Base-by-base conservation (phyloP, 2,888 invertebrate species). In the Rhagium mordax region DNA sequence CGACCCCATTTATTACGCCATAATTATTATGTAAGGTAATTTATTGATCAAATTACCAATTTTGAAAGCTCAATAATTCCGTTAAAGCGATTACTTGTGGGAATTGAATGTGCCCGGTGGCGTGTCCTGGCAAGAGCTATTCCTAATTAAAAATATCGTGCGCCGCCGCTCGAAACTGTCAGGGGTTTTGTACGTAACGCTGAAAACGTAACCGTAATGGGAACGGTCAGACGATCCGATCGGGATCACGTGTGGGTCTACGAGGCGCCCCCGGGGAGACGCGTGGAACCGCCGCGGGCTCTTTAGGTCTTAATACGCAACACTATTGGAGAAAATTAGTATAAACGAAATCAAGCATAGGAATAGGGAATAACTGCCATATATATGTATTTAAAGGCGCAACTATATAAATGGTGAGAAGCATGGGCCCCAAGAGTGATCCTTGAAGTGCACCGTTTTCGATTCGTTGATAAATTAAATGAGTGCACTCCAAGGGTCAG, bases 111-210 rank as follows among this genome's bases (percentile, higher is more conserved):
- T 41, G 62, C 55, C 59, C 71, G 13, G 33, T 75, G 51, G 75
- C 75, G 75, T 75, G 75, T 41, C 16, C 27, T 16, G 10, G 55
- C 24, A 29, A 20, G 62, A 61, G 65, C 69, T 66, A 55, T 65
- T 65, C 65, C 66, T 75, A 70, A 76, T 76, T 76, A 74, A 70
- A 76, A 76, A 71, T 70, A 67, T 70, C 74, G 67, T 75, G 67
- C 67, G 60, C 49, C 47, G 59, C 24, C 2, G 53, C 21, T 21
- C 21, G n/a, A 53, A 53, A 53, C 41, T 41, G 41, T 41, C 41
- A 41, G 5, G 41, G 41, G 41, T 41, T 41, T 41, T 41, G n/a
- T 41, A 41, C 41, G 4, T 4, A 41, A 41, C n/a, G 13, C 41
- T 41, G n/a, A n/a, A 41, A 41, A 41, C 41, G n/a, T 41, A 41